A percentile compares a stretch with the other conserved stretches of the same genome.
Evolutionary conservation across 2,888 invertebrate species (phyloP).

Genomic region (Nasonia oneida): DNA sequence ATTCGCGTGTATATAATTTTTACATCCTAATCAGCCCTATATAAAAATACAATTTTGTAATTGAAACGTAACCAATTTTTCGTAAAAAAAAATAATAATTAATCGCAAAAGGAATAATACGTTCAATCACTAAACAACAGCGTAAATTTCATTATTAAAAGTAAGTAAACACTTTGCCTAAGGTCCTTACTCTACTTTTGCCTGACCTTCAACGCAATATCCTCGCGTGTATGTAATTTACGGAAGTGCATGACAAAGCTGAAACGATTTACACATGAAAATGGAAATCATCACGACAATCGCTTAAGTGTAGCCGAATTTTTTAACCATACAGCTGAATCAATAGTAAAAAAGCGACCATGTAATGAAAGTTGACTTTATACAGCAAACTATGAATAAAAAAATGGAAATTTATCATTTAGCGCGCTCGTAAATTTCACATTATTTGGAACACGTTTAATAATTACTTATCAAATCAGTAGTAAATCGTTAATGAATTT

Average conservation of each 20-base stretch:
- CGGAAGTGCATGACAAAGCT: slow-evolving; percentile 20
- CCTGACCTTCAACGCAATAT: slow-evolving; percentile 26
- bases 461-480: not conserved
- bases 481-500: not conserved
- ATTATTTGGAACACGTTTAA: not conserved
- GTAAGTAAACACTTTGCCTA: slow-evolving; percentile 55
- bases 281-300: not conserved
- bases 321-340: not conserved
- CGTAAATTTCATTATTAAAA: slow-evolving; percentile 47
- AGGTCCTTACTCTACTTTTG: slow-evolving; percentile 40
- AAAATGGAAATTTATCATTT: not conserved
- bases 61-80: slow-evolving; percentile 47
- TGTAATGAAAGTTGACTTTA: slow-evolving; percentile 20
- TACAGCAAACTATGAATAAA: not conserved
- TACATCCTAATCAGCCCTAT: slow-evolving; percentile 50
- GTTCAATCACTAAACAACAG: slow-evolving; percentile 44
- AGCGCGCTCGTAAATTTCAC: not conserved
- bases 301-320: not conserved
- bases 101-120: slow-evolving; percentile 43
- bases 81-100: slow-evolving; percentile 15
- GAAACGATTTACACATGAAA: slow-evolving; percentile 7
- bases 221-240: slow-evolving; percentile 23
- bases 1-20: slow-evolving; percentile 44
- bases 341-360: slow-evolving; percentile 7
- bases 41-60: slow-evolving; percentile 58